These are phyloP conservation scores for Silurus lanzhouensis DNA, from an alignment of 2,797 vertebrate species.

Conservation along the genomic window DNA sequence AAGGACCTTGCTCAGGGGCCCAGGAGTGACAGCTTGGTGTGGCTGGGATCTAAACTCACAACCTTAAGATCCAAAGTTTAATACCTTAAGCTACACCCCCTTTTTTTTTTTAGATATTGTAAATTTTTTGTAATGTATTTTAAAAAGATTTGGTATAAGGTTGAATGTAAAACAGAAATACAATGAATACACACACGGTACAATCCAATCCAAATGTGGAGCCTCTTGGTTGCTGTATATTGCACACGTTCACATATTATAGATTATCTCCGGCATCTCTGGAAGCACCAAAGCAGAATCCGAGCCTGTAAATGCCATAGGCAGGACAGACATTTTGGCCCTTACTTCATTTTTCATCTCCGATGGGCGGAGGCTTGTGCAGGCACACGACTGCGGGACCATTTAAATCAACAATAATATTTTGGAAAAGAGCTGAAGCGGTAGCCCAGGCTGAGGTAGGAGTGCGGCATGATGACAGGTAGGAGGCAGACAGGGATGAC, in stretches of 20 bases:
- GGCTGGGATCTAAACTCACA: too few relatives aligned
- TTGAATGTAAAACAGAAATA: background rate
- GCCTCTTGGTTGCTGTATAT: background rate
- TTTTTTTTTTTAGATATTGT: too few relatives aligned
- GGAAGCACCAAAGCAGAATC: conserved; percentile 20
- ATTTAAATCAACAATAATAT: conserved; percentile 62
- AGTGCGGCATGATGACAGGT: conserved; percentile 53
- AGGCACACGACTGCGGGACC: conserved; percentile 39
- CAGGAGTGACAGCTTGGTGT: too few relatives aligned
- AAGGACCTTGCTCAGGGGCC: too few relatives aligned
- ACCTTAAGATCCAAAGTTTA: too few relatives aligned
- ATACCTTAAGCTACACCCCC: too few relatives aligned
- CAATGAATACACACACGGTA: too few relatives aligned
- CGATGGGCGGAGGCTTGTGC: conserved; percentile 43
- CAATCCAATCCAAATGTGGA: background rate
- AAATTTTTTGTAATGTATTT: too few relatives aligned
- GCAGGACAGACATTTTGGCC: conserved; percentile 39
- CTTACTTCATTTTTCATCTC: conserved; percentile 38
- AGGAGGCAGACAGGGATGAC: conserved; percentile 57
- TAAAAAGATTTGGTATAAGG: background rate
- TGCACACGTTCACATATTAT: background rate
- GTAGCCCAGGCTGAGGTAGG: conserved; percentile 41
- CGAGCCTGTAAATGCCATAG: conserved; percentile 41
- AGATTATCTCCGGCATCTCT: background rate
- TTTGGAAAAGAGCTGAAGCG: conserved; percentile 49